Evolutionary conservation across 2,888 invertebrate genomes (phyloP), one percentile per base, ranked within the genome.

Genomic region (Dynastes tityus): DNA sequence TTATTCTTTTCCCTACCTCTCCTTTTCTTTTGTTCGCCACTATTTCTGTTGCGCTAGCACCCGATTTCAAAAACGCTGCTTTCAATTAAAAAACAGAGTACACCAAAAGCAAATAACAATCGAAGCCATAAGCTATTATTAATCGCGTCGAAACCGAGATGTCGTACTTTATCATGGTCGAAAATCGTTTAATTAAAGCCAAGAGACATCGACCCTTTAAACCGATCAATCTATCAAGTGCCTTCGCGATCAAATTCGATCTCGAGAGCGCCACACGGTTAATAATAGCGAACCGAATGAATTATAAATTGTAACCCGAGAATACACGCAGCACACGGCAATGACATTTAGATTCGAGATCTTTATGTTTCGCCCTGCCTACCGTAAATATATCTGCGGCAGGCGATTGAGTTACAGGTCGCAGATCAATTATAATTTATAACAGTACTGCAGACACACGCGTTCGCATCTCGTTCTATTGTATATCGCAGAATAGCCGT

Each of bases 371-470:
- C 29, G 51, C 51, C 51, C 13, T 51, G 13, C 68, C 49, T 32
- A 63, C 2, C 29, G 27, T 51, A 68, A 68, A 49, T 51, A 51
- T 63, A 29, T 63, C 29, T 29, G 32, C 29, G 13, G 27, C 29
- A 51, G n/a, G 27, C 27, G 49, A 51, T 68, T 51, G 68, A 68
- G 29, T 51, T 68, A 68, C 68, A 51, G 13, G 29, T 51, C 27
- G 29, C 51, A 9, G 68, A 51, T 68, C 68, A 68, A 51, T 68
- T 68, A 68, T 51, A 68, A 51, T 51, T 68, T 68, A 68, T 51
- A 68, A 51, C 68, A 68, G 51, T 68, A 51, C 49, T 29, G 51
- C 49, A 63, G 13, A 16, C 51, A 32, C 51, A 51, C 68, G 29
- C 16, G 27, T 68, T 68, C 49, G 49, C 51, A n/a, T 51, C 49